Percentiles rank a stretch among this genome's conserved stretches.
phyloP scores from a whole-genome alignment of 2,113 vertebrate species.

The Hemibagrus wyckioides region DNA sequence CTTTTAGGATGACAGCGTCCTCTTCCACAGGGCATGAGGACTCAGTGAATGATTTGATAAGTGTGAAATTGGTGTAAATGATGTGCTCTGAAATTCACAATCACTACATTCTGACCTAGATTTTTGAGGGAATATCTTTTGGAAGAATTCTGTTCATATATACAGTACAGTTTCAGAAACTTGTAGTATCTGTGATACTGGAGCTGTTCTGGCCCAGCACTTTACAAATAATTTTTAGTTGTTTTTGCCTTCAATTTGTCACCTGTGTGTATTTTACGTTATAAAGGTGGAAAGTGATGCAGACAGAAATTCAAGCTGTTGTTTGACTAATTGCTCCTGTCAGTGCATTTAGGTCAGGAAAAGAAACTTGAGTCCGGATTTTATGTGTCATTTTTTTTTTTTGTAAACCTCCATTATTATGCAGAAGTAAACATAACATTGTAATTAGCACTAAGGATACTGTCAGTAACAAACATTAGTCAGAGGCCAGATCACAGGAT shows the following conservation, averaged over 20 bases:
- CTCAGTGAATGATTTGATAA: not conserved
- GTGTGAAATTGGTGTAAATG: not conserved
- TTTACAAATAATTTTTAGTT: not conserved
- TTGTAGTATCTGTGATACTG: not conserved
- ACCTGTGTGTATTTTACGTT: not conserved
- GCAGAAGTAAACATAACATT: constrained; percentile 22
- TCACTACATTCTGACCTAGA: not conserved
- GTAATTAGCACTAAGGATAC: constrained; percentile 27
- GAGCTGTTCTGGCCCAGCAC: not conserved
- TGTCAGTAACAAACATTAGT: constrained; percentile 37
- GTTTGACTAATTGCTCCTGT: constrained; percentile 31
- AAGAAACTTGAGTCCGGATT: not conserved
- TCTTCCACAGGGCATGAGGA: not conserved
- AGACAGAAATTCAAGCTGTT: constrained; percentile 8
- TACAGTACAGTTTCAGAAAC: not conserved
- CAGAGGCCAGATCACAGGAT: constrained; percentile 18
- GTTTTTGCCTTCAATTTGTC: not conserved
- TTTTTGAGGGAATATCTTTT: not conserved
- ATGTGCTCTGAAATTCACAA: not conserved
- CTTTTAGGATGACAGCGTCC: not conserved
- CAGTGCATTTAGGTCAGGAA: not conserved
- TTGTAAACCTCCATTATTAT: constrained; percentile 4
- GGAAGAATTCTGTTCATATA: not conserved
- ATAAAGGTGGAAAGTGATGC: not conserved
- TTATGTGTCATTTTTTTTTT: constrained; percentile 10